A percentile compares a stretch with the other conserved stretches of the same genome.
Evolutionary conservation across 2,797 vertebrate species (phyloP).

Genomic region (Leucoraja ocellata): DNA sequence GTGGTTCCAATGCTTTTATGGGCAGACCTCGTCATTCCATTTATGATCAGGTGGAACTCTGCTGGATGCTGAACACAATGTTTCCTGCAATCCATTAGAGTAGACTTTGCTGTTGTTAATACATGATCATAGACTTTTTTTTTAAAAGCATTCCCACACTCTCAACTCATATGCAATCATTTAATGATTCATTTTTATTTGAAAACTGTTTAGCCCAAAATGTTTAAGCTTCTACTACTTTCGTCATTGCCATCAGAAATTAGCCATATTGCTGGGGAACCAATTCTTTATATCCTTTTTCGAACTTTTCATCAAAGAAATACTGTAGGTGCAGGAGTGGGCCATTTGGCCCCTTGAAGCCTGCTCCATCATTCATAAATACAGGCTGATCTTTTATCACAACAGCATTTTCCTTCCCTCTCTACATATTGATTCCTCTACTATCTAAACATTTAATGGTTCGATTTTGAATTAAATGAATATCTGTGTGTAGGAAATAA

Average conservation of each 20-base stretch:
- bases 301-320: neutral
- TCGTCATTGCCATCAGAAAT: neutral
- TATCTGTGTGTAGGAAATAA: too few species aligned
- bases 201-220: neutral
- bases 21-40: conserved; percentile 1
- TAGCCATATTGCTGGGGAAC: neutral
- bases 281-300: neutral
- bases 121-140: neutral
- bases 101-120: neutral
- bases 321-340: too few species aligned
- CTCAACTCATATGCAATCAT: neutral
- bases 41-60: neutral
- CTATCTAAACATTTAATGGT: too few species aligned
- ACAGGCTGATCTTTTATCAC: too few species aligned
- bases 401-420: too few species aligned
- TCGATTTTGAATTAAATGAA: too few species aligned
- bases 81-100: neutral
- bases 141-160: neutral
- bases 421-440: too few species aligned
- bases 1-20: conserved; percentile 13
- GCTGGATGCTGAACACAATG: neutral
- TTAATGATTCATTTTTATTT: neutral
- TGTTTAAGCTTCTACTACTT: neutral
- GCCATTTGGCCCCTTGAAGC: too few species aligned
- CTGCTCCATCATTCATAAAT: too few species aligned